Percentiles rank a stretch among this genome's conserved stretches.
Conservation (phyloP, 2,797 vertebrate species). For the Lutjanus argentimaculatus region DNA sequence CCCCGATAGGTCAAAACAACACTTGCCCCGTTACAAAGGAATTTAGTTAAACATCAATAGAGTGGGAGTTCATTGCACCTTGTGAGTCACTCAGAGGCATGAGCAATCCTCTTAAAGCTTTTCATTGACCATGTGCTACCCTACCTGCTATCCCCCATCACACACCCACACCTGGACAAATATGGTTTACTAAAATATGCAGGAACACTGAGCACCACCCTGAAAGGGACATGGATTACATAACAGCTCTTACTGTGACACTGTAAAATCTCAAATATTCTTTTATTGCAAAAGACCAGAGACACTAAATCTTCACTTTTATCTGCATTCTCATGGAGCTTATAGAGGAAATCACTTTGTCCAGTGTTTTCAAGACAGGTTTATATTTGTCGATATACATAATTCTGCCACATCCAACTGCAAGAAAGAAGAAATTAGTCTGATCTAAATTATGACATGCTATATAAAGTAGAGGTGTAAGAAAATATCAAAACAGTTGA, state of each 20-base stretch:
- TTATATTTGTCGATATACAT: not conserved
- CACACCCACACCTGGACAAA: constrained; percentile 11
- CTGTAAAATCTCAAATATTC: constrained; percentile 20
- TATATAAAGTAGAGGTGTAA: not conserved
- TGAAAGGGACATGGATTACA: constrained; percentile 31
- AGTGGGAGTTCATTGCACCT: constrained; percentile 65
- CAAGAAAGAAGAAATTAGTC: constrained; percentile 3
- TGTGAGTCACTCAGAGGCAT: constrained; percentile 58
- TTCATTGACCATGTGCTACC: constrained; percentile 51
- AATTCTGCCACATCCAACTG: not conserved
- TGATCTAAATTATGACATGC: constrained; percentile 5
- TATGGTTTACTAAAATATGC: constrained; percentile 23
- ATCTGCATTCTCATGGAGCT: not conserved
- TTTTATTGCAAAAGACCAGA: not conserved
- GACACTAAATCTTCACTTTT: not conserved
- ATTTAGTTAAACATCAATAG: constrained; percentile 79
- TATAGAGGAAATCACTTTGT: not conserved
- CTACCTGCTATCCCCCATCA: not conserved
- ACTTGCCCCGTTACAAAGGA: constrained; percentile 52
- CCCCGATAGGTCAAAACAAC: constrained; percentile 19
- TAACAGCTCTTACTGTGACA: constrained; percentile 23
- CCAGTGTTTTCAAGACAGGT: constrained; percentile 1
- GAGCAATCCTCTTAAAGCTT: constrained; percentile 69
- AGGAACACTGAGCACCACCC: not conserved
- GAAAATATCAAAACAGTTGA: no score